Conservation (phyloP, 1,140 invertebrate genomes). For the Solenopsis invicta region DNA sequence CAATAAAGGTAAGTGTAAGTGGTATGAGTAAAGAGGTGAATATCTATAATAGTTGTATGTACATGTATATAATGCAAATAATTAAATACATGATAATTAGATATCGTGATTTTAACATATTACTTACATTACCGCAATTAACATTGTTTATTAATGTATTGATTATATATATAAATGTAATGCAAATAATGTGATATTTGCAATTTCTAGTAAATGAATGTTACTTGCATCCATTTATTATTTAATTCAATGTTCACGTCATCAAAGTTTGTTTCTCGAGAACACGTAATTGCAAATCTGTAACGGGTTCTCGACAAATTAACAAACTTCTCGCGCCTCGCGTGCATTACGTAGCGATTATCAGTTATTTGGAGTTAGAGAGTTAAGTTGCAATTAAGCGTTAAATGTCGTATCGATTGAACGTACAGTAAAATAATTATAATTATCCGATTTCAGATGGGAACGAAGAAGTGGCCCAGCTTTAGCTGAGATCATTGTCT, state of each 20-base stretch:
- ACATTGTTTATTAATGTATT: background rate
- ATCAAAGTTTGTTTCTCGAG: background rate
- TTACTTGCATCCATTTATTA: background rate
- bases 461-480: background rate
- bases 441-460: constrained; percentile 27
- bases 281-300: background rate
- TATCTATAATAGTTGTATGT: background rate
- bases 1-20: background rate
- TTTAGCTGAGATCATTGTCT: background rate
- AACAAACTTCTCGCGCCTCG: background rate
- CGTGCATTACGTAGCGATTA: constrained; percentile 19
- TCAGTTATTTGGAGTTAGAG: constrained; percentile 28
- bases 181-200: background rate
- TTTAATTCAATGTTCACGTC: background rate
- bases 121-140: background rate
- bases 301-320: background rate
- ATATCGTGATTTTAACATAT: background rate
- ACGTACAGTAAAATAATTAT: constrained; percentile 29
- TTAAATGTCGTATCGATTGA: constrained; percentile 27
- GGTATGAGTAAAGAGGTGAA: background rate
- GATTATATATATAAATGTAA: background rate
- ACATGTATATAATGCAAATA: background rate
- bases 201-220: background rate
- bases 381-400: background rate
- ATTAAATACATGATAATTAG: background rate